Conservation (phyloP, 2,113 vertebrate species). For the Symphodus melops region DNA sequence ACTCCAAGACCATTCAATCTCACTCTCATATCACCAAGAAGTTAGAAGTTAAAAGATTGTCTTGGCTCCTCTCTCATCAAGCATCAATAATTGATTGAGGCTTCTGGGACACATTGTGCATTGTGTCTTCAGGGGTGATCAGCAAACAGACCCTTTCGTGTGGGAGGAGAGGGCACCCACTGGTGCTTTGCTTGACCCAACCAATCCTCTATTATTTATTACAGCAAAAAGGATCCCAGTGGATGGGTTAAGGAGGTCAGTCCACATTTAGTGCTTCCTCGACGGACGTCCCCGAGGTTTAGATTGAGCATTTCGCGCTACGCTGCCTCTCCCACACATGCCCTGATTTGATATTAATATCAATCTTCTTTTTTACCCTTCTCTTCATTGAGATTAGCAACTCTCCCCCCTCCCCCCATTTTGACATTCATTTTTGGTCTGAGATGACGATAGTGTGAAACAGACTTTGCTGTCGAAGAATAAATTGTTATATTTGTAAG, state of each 20-base stretch:
- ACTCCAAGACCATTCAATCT: slow-evolving; percentile 74
- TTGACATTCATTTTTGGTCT: slow-evolving; percentile 68
- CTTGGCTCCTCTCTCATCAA: slow-evolving; percentile 75
- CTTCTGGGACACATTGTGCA: slow-evolving; percentile 67
- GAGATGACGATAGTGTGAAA: slow-evolving; percentile 45
- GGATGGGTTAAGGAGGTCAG: slow-evolving; percentile 83
- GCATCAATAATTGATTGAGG: slow-evolving; percentile 84
- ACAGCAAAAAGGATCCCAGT: slow-evolving; percentile 69
- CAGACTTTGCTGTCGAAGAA: slow-evolving; percentile 46
- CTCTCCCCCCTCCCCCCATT: slow-evolving; percentile 41
- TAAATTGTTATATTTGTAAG: slow-evolving; percentile 50
- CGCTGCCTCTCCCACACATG: slow-evolving; percentile 77
- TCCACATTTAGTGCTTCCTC: slow-evolving; percentile 79
- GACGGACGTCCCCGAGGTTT: slow-evolving; percentile 59
- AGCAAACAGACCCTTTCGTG: slow-evolving; percentile 47
- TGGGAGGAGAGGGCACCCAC: slow-evolving; percentile 61
- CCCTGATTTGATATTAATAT: slow-evolving; percentile 86
- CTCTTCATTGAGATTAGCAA: slow-evolving; percentile 79
- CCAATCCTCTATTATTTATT: slow-evolving; percentile 85
- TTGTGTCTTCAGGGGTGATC: slow-evolving; percentile 76
- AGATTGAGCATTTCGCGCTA: slow-evolving; percentile 88
- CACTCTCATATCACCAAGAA: slow-evolving; percentile 68
- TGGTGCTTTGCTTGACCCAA: slow-evolving; percentile 74
- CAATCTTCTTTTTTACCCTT: slow-evolving; percentile 77
- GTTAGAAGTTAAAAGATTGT: slow-evolving; percentile 77